A percentile compares a stretch with the other conserved stretches of the same genome.
Evolutionary conservation across 2,113 vertebrate genomes (phyloP).

Genomic region (Anseranas semipalmata): DNA sequence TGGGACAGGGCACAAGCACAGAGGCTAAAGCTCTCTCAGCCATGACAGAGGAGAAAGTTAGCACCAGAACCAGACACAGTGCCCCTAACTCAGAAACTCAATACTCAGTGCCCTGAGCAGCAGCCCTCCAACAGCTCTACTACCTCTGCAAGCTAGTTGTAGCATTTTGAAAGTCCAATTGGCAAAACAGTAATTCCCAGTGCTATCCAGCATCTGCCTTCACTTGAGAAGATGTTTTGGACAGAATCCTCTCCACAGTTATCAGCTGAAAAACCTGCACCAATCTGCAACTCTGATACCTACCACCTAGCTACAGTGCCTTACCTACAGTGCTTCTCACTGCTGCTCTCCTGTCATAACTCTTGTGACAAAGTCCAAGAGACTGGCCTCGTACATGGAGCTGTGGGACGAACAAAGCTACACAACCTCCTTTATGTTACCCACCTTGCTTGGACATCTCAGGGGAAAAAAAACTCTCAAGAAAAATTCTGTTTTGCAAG

Average conservation of each 20-base stretch:
- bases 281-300: background rate
- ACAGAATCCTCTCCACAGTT: background rate
- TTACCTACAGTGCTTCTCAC: background rate
- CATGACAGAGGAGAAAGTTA: background rate
- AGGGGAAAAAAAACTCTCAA: background rate
- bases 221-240: background rate
- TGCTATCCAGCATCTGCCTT: background rate
- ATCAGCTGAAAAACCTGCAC: background rate
- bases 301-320: background rate
- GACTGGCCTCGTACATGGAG: background rate
- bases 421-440: background rate
- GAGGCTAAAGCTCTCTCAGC: background rate
- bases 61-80: background rate
- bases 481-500: background rate
- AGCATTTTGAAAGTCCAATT: background rate
- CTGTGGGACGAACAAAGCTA: background rate
- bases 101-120: background rate
- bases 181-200: background rate
- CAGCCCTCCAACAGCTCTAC: background rate
- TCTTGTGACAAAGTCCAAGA: background rate
- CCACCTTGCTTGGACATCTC: background rate
- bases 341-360: background rate
- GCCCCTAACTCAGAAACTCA: background rate
- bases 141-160: background rate
- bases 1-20: background rate